These are phyloP conservation scores for Aradophagus sp. DNA, from an alignment of 1,140 invertebrate genomes.

Conservation along the genomic window DNA sequence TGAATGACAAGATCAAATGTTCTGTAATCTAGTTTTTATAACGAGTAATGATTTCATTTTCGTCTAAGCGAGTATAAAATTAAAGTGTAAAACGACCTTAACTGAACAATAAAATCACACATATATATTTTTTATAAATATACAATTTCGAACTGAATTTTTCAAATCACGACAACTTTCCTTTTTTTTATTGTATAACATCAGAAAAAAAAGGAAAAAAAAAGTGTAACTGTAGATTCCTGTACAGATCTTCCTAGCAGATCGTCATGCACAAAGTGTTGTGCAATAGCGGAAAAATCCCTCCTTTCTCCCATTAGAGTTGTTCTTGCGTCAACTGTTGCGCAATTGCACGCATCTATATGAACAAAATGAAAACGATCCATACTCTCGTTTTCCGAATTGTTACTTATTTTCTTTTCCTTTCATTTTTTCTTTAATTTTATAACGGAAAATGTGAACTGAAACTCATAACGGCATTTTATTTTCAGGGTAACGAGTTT, in stretches of 20 bases:
- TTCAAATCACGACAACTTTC: too few species aligned
- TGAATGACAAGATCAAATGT: too few species aligned
- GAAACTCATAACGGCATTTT: background rate
- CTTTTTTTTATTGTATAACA: slow-evolving; percentile 38
- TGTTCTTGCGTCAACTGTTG: slow-evolving; percentile 42
- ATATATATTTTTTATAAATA: too few species aligned
- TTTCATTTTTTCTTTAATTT: too few species aligned
- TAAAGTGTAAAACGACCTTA: too few species aligned
- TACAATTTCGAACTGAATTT: too few species aligned
- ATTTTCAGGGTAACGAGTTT: slow-evolving; percentile 92
- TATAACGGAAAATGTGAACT: background rate
- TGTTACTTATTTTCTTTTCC: background rate
- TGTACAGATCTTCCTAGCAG: slow-evolving; percentile 42
- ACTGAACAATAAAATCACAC: too few species aligned
- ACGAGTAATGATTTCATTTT: too few species aligned
- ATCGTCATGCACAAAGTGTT: slow-evolving; percentile 34
- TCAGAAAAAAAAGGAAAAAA: slow-evolving; percentile 40
- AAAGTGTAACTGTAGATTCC: slow-evolving; percentile 32
- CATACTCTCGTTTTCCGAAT: background rate
- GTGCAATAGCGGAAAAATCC: slow-evolving; percentile 54
- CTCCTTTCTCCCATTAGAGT: slow-evolving; percentile 37
- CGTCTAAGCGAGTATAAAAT: too few species aligned
- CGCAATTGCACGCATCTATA: slow-evolving; percentile 37
- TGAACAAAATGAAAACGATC: slow-evolving; percentile 44
- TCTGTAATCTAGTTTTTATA: too few species aligned